A percentile compares a stretch with the other conserved stretches of the same genome.
Evolutionary conservation across 1,140 invertebrate species (phyloP).

Genomic region (Druon quercuslanigerum): DNA sequence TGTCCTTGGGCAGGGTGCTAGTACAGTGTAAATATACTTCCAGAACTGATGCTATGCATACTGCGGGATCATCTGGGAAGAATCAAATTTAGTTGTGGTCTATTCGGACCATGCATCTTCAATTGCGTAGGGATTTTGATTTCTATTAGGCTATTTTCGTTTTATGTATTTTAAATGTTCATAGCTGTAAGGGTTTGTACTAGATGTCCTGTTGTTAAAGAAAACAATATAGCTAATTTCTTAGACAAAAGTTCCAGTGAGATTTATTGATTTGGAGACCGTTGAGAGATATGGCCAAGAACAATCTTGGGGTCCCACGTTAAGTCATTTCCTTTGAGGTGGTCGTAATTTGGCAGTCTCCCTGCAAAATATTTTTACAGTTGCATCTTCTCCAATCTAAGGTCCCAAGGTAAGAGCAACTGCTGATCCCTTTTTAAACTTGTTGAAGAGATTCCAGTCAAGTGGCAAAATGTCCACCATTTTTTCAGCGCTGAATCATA

Average conservation of each 20-base stretch:
- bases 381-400: too few species aligned
- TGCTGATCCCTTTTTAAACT: constrained; percentile 15
- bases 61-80: neutral
- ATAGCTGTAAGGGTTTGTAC: constrained; percentile 41
- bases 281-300: constrained; percentile 15
- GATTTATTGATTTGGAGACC: constrained; percentile 42
- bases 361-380: too few species aligned
- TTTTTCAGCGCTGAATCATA: constrained; percentile 18
- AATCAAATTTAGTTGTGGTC: constrained; percentile 32
- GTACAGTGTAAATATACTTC: too few species aligned
- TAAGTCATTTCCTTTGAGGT: too few species aligned
- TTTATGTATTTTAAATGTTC: constrained; percentile 16
- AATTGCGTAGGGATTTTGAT: constrained; percentile 38
- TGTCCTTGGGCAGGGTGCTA: constrained; percentile 4
- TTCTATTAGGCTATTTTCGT: neutral
- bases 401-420: too few species aligned
- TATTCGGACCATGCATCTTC: constrained; percentile 35
- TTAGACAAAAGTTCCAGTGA: constrained; percentile 47
- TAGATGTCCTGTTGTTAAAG: constrained; percentile 45
- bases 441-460: neutral
- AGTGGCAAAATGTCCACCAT: constrained; percentile 28
- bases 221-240: constrained; percentile 45
- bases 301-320: constrained; percentile 38
- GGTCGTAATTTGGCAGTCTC: too few species aligned
- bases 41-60: too few species aligned